Conservation (phyloP, 2,113 vertebrate genomes). For the Speoplatyrhinus poulsoni region DNA sequence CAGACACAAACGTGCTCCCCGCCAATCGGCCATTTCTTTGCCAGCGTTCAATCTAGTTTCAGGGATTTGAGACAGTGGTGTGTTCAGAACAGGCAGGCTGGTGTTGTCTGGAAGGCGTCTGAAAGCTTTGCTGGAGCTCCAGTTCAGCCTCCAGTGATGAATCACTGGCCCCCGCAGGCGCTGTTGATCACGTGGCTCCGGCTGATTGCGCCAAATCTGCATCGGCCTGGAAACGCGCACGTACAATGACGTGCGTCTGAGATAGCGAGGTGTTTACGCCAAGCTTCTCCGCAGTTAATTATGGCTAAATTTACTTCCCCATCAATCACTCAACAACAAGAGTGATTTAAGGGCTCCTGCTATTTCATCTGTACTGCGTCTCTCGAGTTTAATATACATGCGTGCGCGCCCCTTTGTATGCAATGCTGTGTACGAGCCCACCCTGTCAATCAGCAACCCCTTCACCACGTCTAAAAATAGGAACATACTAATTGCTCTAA, state of each 20-base stretch:
- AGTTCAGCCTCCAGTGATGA: constrained; percentile 21
- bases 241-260: constrained; percentile 48
- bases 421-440: neutral
- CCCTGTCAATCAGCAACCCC: constrained; percentile 27
- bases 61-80: neutral
- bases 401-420: neutral
- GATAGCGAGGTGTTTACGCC: constrained; percentile 31
- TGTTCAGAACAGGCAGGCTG: neutral
- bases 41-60: neutral
- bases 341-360: constrained; percentile 9
- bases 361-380: neutral
- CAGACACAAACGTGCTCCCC: too few relatives aligned
- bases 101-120: constrained; percentile 12
- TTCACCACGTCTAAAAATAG: constrained; percentile 37
- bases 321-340: constrained; percentile 51
- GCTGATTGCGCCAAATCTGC: constrained; percentile 43
- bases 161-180: constrained; percentile 37
- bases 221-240: constrained; percentile 18
- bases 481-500: constrained; percentile 29
- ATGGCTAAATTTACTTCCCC: constrained; percentile 41
- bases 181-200: constrained; percentile 19
- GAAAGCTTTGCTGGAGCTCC: neutral
- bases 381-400: constrained; percentile 4
- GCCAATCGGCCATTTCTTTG: neutral
- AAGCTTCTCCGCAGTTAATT: constrained; percentile 38